Evolutionary conservation across 2,113 vertebrate genomes (phyloP).

Genomic region (Lagopus muta): DNA sequence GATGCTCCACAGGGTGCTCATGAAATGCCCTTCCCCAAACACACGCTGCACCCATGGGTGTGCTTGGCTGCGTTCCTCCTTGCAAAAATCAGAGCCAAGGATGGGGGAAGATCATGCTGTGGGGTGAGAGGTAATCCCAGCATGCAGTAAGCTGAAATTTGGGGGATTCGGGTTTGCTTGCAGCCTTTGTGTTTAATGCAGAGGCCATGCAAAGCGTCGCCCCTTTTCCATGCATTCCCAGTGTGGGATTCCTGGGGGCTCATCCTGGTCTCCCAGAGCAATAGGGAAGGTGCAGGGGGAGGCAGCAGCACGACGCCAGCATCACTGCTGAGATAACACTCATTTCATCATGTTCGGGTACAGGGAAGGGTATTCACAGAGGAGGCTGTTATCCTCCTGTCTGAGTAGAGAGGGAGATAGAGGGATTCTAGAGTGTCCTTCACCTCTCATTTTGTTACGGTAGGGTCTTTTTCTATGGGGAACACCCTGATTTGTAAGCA

Average conservation of each 20-base stretch:
- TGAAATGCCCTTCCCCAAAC: neutral
- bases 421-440: neutral
- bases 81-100: neutral
- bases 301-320: neutral
- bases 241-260: neutral
- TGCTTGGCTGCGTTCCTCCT: neutral
- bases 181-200: neutral
- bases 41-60: neutral
- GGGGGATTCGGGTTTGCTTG: too few species aligned
- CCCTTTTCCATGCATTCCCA: neutral
- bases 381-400: neutral
- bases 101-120: neutral
- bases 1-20: neutral
- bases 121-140: neutral
- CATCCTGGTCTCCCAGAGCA: neutral
- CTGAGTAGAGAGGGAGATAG: neutral
- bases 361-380: neutral
- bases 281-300: neutral
- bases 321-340: neutral
- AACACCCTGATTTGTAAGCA: neutral
- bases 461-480: neutral
- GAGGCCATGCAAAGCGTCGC: neutral
- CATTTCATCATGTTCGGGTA: rapidly evolving
- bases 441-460: neutral
- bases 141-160: neutral